Evolutionary conservation across 2,797 vertebrate species (phyloP), one percentile per base, ranked within the genome.

Genomic region (Argya squamiceps): DNA sequence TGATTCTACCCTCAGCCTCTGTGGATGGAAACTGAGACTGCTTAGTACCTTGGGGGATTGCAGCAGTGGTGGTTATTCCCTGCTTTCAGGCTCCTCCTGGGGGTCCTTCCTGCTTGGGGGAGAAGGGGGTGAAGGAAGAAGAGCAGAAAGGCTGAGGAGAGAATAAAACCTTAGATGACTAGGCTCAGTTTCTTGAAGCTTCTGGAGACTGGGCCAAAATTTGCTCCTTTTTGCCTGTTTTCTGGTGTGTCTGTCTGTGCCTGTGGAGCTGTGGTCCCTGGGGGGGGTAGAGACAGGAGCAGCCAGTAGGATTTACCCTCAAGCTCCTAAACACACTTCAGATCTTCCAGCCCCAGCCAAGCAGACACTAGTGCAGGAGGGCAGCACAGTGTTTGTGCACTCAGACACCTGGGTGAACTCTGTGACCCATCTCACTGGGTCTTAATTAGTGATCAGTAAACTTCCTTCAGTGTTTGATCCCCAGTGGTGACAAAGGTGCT

Each of bases 201-300:
- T 52, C 29, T 84, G 36, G 47, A 85, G 13, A 37, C 19, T 47
- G 39, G 32, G 59, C 27, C 49, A 49, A 53, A 70, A 36, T 36
- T 24, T 59, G 12, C 10, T 34, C 9, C 18, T 27, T 73, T 84
- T 77, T 78, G 17, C n/a, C 75, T 36, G 2, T 36, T 1, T 62
- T 67, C 12, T 84, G 79, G 27, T 46, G 34, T 86, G 50, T 22
- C 43, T 30, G 56, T 36, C 30, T 62, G 56, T 75, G 26, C 41
- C n/a, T 30, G 12, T 60, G 68, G 80, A 75, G 4, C 41, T 6
- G 1, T 16, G 34, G 6, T 64, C 0, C 0, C 37, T 58, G 43
- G 9, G 6, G 52, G 29, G 37, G 13, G 47, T 18, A 30, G 71
- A 29, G 82, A 39, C 6, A 77, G 60, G 14, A 91, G n/a, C 41